Percentiles rank a stretch among this genome's conserved stretches.
phyloP scores from a whole-genome alignment of 2,888 invertebrate species.

The Belgica antarctica region DNA sequence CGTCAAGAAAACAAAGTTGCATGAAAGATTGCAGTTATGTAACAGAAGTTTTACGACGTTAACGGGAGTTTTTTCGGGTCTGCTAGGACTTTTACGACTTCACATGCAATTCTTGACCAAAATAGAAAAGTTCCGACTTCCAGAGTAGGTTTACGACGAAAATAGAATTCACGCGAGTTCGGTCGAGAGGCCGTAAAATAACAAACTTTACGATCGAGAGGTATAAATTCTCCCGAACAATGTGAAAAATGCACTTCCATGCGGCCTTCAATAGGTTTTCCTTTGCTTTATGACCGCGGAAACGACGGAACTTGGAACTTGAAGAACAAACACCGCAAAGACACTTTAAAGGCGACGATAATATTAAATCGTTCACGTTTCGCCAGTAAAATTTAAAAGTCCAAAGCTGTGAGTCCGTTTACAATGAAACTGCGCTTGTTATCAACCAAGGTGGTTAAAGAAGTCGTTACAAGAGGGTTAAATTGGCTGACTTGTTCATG shows the following conservation, averaged over 20 bases:
- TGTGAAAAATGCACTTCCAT: background rate
- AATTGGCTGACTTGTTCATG: too few relatives aligned
- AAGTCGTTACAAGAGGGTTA: too few relatives aligned
- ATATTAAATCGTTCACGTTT: slow-evolving; percentile 18
- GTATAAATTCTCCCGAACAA: background rate
- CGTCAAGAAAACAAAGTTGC: too few relatives aligned
- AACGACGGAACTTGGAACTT: background rate
- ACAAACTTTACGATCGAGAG: background rate
- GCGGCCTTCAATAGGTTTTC: too few relatives aligned
- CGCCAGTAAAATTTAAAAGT: too few relatives aligned
- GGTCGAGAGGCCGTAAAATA: background rate
- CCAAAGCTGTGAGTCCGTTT: too few relatives aligned
- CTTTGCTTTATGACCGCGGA: background rate
- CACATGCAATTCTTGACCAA: background rate
- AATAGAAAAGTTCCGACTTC: background rate
- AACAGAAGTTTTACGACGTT: slow-evolving; percentile 27
- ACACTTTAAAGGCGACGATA: background rate
- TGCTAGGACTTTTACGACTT: background rate
- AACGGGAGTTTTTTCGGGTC: slow-evolving; percentile 27
- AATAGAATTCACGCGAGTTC: background rate
- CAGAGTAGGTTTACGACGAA: background rate
- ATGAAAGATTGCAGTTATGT: too few relatives aligned
- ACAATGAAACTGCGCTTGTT: too few relatives aligned
- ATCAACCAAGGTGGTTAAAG: too few relatives aligned
- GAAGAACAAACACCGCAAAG: background rate